These are phyloP conservation scores for Ruditapes philippinarum DNA, from an alignment of 1,140 invertebrate genomes.

Conservation along the genomic window DNA sequence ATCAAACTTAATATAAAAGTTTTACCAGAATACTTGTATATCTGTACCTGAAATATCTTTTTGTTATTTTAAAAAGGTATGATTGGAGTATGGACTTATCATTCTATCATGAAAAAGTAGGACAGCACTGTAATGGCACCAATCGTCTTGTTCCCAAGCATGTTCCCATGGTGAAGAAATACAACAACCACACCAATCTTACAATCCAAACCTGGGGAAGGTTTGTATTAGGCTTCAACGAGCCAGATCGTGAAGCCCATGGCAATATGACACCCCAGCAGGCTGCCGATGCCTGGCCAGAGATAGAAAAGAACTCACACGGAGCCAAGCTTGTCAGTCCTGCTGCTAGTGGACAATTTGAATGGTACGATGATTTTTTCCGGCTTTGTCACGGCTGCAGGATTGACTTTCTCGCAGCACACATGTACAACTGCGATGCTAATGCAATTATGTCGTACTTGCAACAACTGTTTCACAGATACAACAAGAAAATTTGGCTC, in stretches of 20 bases:
- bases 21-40: no score
- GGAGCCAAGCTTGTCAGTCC: constrained; percentile 26
- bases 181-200: no score
- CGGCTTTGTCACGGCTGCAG: constrained; percentile 60
- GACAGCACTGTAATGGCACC: no score
- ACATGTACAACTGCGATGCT: constrained; percentile 70
- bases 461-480: constrained; percentile 60
- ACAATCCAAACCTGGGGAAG: no score
- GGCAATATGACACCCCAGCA: constrained; percentile 35
- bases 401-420: constrained; percentile 72
- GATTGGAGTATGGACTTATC: no score
- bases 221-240: no score
- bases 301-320: neutral
- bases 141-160: no score
- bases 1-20: no score
- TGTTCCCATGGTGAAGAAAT: no score
- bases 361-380: constrained; percentile 71
- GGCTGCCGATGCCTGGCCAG: constrained; percentile 22
- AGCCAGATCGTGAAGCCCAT: neutral
- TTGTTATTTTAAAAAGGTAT: no score
- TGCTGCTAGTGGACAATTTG: neutral
- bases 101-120: no score
- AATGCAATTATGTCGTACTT: constrained; percentile 69
- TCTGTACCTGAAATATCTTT: no score
- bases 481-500: constrained; percentile 71